Percentiles rank a stretch among this genome's conserved stretches.
Evolutionary conservation across 2,888 invertebrate species (phyloP).

Genomic region (Eledone cirrhosa): DNA sequence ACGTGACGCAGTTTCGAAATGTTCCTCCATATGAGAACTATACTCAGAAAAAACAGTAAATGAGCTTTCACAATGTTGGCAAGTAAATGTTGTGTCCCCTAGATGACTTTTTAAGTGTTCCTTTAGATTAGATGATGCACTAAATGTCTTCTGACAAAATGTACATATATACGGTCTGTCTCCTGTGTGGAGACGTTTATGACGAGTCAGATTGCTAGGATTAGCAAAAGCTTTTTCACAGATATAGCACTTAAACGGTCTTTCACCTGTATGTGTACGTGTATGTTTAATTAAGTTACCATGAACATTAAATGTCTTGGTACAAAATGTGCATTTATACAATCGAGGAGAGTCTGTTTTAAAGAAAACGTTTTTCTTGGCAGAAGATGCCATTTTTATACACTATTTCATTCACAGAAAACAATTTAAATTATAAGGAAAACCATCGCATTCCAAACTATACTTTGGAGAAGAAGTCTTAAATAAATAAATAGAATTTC

Average conservation of each 20-base stretch:
- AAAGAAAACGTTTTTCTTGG: too few species aligned
- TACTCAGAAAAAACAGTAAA: not conserved
- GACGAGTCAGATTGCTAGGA: conserved; percentile 16
- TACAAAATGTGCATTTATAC: conserved; percentile 19
- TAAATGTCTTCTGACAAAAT: conserved; percentile 17
- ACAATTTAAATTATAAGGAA: too few species aligned
- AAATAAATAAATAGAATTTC: too few species aligned
- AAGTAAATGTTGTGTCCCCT: not conserved
- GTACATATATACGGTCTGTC: not conserved
- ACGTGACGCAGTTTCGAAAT: not conserved
- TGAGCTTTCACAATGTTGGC: not conserved
- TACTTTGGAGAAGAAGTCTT: too few species aligned
- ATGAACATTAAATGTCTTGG: conserved; percentile 8
- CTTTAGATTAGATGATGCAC: not conserved
- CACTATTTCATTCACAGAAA: conserved; percentile 3
- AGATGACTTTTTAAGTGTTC: conserved; percentile 12
- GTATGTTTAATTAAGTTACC: conserved; percentile 14
- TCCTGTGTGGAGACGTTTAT: conserved; percentile 1
- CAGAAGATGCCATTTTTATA: too few species aligned
- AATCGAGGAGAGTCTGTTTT: not conserved
- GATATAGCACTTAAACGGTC: conserved; percentile 14
- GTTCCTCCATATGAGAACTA: conserved; percentile 3
- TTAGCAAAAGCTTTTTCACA: conserved; percentile 25
- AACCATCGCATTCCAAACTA: too few species aligned
- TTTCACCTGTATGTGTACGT: conserved; percentile 1